Percentiles rank a stretch among this genome's conserved stretches.
Conservation (phyloP, 2,113 vertebrate genomes). For the Anoura caudifer region DNA sequence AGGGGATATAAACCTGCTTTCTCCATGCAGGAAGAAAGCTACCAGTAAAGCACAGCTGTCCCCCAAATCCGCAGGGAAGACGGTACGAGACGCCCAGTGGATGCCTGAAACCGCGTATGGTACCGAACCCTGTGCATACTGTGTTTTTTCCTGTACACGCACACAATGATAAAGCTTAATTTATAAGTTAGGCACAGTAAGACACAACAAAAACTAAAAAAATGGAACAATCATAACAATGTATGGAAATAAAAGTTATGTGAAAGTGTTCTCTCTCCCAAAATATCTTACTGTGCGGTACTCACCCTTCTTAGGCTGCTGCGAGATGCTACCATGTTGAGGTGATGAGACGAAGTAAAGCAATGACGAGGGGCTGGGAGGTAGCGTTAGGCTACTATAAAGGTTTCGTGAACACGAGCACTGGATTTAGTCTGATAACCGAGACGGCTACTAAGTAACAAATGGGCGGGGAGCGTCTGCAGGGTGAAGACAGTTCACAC, state of each 20-base stretch:
- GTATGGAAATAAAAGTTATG: too few species aligned
- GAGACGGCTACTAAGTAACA: too few species aligned
- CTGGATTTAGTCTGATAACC: rapidly evolving
- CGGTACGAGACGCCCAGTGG: neutral
- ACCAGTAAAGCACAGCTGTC: neutral
- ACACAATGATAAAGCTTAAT: neutral
- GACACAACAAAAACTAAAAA: neutral
- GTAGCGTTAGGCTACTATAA: too few species aligned
- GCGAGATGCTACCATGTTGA: neutral
- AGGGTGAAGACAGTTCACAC: neutral
- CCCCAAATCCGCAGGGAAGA: neutral
- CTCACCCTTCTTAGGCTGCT: neutral
- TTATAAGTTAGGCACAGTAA: neutral
- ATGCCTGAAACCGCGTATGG: neutral
- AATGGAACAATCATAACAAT: too few species aligned
- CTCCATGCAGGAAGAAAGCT: neutral
- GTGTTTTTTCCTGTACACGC: neutral
- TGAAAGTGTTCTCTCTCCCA: neutral
- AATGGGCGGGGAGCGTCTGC: rapidly evolving
- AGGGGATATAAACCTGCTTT: neutral
- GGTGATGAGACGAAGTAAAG: neutral
- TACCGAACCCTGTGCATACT: neutral
- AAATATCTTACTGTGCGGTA: too few species aligned
- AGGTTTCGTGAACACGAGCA: neutral
- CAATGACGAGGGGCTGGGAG: neutral